A percentile compares a stretch with the other conserved stretches of the same genome.
phyloP scores from a whole-genome alignment of 2,888 invertebrate genomes.

The Ypsolopha sequella region DNA sequence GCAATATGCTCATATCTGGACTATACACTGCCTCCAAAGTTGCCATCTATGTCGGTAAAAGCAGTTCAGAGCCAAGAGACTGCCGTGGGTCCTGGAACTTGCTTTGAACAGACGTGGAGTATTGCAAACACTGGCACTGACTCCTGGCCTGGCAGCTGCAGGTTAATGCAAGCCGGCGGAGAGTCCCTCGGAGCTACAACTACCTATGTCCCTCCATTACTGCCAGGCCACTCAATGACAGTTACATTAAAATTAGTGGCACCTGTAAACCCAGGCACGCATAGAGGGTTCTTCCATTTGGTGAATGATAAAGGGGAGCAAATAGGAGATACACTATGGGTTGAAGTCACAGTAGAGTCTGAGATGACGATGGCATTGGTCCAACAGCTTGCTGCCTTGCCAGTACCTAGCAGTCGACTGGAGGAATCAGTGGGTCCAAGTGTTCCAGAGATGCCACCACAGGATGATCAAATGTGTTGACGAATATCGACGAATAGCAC shows the following conservation, averaged over 20 bases:
- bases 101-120: slow-evolving; percentile 90
- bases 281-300: slow-evolving; percentile 92
- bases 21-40: slow-evolving; percentile 75
- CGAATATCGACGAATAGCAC: too few species aligned
- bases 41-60: slow-evolving; percentile 72
- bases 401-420: slow-evolving; percentile 52
- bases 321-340: slow-evolving; percentile 87
- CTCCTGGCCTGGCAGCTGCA: slow-evolving; percentile 89
- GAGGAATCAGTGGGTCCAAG: slow-evolving; percentile 26
- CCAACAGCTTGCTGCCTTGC: slow-evolving; percentile 75
- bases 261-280: slow-evolving; percentile 80
- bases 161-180: slow-evolving; percentile 81
- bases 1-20: slow-evolving; percentile 97
- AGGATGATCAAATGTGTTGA: slow-evolving; percentile 66
- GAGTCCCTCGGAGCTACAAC: slow-evolving; percentile 54
- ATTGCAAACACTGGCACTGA: slow-evolving; percentile 90
- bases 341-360: slow-evolving; percentile 71
- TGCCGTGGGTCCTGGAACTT: slow-evolving; percentile 82
- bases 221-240: slow-evolving; percentile 82
- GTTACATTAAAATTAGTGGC: slow-evolving; percentile 85
- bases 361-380: slow-evolving; percentile 85
- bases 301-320: slow-evolving; percentile 88
- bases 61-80: slow-evolving; percentile 70
- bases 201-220: slow-evolving; percentile 77
- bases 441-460: slow-evolving; percentile 30